Evolutionary conservation across 1,140 invertebrate genomes (phyloP).

Genomic region (Polypedilum vanderplanki): DNA sequence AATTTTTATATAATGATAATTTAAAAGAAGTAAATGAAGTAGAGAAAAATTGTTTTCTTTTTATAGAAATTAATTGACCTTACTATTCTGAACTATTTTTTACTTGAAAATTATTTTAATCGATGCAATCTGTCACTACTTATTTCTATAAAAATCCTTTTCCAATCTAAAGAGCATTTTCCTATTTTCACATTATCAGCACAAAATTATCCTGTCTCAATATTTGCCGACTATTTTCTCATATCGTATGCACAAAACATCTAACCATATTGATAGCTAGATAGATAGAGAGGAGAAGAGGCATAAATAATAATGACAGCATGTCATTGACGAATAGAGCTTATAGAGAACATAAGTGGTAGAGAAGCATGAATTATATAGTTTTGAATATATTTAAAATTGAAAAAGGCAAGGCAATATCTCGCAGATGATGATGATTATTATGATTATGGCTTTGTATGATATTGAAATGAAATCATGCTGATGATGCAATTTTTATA

Average conservation of each 20-base stretch:
- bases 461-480: background rate
- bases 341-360: no score
- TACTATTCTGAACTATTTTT: no score
- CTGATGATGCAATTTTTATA: constrained; percentile 13
- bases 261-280: background rate
- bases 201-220: constrained; percentile 9
- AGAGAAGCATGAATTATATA: background rate
- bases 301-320: no score
- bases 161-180: background rate
- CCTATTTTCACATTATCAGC: background rate
- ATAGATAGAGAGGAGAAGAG: no score
- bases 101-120: no score
- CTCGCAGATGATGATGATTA: background rate
- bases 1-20: no score
- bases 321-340: no score
- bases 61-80: no score
- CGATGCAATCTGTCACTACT: no score
- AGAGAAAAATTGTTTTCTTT: no score
- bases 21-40: no score
- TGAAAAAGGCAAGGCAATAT: background rate
- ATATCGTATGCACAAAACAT: background rate
- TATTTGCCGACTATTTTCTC: background rate
- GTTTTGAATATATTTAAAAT: constrained; percentile 14
- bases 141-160: no score
- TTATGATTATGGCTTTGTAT: background rate